A percentile compares a stretch with the other conserved stretches of the same genome.
phyloP scores from a whole-genome alignment of 30 jellyfish, hydroid and myxozoan species.

The Aurelia sp. region DNA sequence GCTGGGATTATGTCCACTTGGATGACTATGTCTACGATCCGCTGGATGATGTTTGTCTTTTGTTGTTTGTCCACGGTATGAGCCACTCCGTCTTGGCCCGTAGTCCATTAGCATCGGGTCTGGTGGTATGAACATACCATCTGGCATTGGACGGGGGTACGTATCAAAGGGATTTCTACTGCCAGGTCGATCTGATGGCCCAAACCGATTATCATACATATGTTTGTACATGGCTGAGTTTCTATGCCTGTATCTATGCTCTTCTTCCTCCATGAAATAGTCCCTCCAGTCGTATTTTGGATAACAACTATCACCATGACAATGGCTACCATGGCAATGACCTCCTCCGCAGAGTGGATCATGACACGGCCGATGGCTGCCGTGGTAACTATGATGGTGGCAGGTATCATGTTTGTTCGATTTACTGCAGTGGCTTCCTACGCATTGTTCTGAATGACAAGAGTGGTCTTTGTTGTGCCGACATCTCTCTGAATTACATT shows the following conservation, averaged over 20 bases:
- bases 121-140: conserved; percentile 48
- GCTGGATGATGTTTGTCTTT: conserved; percentile 12
- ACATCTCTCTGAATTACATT: conserved; percentile 43
- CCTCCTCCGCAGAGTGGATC: conserved; percentile 35
- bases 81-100: conserved; percentile 33
- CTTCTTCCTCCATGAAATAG: conserved; percentile 41
- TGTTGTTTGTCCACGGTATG: conserved; percentile 4
- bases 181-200: conserved; percentile 15
- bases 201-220: background rate
- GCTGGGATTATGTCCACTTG: conserved; percentile 3
- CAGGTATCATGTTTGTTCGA: conserved; percentile 32
- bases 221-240: conserved; percentile 12
- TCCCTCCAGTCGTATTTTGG: conserved; percentile 53
- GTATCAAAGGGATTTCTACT: conserved; percentile 45
- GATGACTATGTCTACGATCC: conserved; percentile 14
- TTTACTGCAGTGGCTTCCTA: conserved; percentile 30
- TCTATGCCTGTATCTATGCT: conserved; percentile 40
- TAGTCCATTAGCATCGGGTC: conserved; percentile 50
- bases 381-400: conserved; percentile 41
- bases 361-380: conserved; percentile 26
- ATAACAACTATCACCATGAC: conserved; percentile 55
- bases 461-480: conserved; percentile 39
- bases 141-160: conserved; percentile 37
- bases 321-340: conserved; percentile 64
- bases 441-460: conserved; percentile 38